Evolutionary conservation across 2,797 vertebrate genomes (phyloP), one percentile per base, ranked within the genome.

Genomic region (Clarias laeviceps): DNA sequence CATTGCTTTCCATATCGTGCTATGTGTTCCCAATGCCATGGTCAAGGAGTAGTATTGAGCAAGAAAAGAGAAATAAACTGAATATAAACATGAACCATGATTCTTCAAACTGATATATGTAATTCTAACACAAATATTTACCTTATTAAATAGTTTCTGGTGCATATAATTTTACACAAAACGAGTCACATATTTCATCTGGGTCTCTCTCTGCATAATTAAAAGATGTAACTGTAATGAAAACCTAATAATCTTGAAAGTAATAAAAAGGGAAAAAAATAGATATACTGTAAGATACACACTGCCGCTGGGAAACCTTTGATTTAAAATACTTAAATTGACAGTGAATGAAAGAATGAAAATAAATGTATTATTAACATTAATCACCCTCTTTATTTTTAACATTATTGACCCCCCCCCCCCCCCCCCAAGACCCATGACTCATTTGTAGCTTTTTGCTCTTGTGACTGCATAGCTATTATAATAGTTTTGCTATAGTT

Each of bases 41-140:
- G 24, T 57, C 24, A 78, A 40, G 64, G 24, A 59, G 82, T 50
- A 20, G 24, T 62, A 34, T 61, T 17, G 12, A n/a, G 74, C 34
- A 81, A 59, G 80, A 65, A 74, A 68, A 83, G n/a, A 82, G 40
- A 70, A 82, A 82, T 34, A 8, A 70, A 82, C 50, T 24, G 14
- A 59, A 70, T 56, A 22, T 20, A n/a, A 34, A 27, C 54, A 80
- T 54, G 32, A 54, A 54, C 14, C 20, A 54, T 69, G 61, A 65
- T 22, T 68, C 45, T 27, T 68, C 62, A 59, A 4, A 57, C 8
- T 7, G 22, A 4, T 57, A 57, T 57, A 57, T 64, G 24, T n/a
- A 8, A 79, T 62, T 64, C 14, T 45, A 45, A 45, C 4, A 18
- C 24, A 0, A 61, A n/a, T 24, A n/a, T 5, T 40, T 40, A 17